Percentiles rank a stretch among this genome's conserved stretches.
Conservation (phyloP, 2,797 vertebrate genomes). For the Mallotus villosus region DNA sequence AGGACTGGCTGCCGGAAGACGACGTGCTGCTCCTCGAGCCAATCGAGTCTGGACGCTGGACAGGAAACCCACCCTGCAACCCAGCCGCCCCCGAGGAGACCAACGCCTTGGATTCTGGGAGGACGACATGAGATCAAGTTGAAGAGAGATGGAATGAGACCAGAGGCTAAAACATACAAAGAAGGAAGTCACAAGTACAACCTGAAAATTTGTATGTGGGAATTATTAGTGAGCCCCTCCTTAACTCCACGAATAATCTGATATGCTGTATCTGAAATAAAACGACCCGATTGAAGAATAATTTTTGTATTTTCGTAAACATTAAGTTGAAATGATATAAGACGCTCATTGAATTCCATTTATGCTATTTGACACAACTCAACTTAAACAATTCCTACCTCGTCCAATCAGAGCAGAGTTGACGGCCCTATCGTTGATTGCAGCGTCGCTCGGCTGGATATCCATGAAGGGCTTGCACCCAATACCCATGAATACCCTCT, state of each 20-base stretch:
- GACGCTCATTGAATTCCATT: background rate
- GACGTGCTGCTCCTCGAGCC: slow-evolving; percentile 73
- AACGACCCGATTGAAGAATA: no score
- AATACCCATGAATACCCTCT: slow-evolving; percentile 82
- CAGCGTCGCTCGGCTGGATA: slow-evolving; percentile 82
- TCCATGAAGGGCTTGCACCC: slow-evolving; percentile 85
- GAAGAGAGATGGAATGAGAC: background rate
- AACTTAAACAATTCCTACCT: slow-evolving; percentile 53
- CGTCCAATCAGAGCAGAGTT: slow-evolving; percentile 71
- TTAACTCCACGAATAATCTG: background rate
- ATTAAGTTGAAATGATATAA: background rate
- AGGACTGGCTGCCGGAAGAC: slow-evolving; percentile 65
- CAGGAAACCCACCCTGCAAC: slow-evolving; percentile 39
- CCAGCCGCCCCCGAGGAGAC: slow-evolving; percentile 28
- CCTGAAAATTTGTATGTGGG: background rate
- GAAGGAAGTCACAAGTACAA: background rate
- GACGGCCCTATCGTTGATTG: slow-evolving; percentile 79
- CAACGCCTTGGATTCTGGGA: slow-evolving; percentile 61
- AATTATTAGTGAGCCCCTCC: no score
- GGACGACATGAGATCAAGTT: slow-evolving; percentile 8
- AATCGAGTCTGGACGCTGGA: slow-evolving; percentile 67
- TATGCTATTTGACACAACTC: no score
- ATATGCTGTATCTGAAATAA: background rate
- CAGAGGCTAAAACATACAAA: background rate
- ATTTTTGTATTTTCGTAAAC: background rate